Evolutionary conservation across 2,888 invertebrate species (phyloP), one percentile per base, ranked within the genome.

Genomic region (Lasioglossum marginatum): DNA sequence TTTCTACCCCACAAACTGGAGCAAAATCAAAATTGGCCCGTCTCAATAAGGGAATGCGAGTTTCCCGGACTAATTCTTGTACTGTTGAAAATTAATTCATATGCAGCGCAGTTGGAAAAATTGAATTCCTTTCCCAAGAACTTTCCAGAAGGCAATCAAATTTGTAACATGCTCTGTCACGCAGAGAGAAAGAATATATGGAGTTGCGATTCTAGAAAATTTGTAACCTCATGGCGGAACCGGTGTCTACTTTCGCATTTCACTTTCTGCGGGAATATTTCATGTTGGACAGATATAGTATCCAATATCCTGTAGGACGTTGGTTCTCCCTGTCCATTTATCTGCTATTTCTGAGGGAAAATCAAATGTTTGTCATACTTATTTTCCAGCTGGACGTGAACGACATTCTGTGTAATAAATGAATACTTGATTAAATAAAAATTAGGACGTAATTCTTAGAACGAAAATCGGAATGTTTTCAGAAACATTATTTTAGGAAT

Each of bases 281-380:
- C 68, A 68, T 34, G 68, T 37, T 68, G 37, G 68, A 37, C 68
- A 68, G 68, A 68, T 68, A 37, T 37, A 68, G 6, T n/a, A 37
- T 37, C 37, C 37, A 68, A 68, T 68, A 68, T 68, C 37, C 68
- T 37, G 19, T 12, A 23, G 37, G 68, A 68, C 23, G 10, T 37
- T 34, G 66, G 19, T 19, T 34, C 34, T 19, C 19, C 8, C 63
- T 16, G 31, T 19, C 63, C 31, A 31, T 66, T 16, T 66, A 31
- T 66, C 34, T 34, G 10, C 23, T 37, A 12, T 8, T 34, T 66
- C 66, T 16, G 8, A 23, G 19, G 2, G 10, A 31, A 66, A 14
- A 14, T 34, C 34, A 6, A 16, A 27, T 27, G 27, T 52, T 52
- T 23, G 23, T 23, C 8, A 23, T 52, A 52, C 6, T 52, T 23